Evolutionary conservation across 1,140 invertebrate species (phyloP), one percentile per base, ranked within the genome.

Genomic region (Drosophila jambulina): DNA sequence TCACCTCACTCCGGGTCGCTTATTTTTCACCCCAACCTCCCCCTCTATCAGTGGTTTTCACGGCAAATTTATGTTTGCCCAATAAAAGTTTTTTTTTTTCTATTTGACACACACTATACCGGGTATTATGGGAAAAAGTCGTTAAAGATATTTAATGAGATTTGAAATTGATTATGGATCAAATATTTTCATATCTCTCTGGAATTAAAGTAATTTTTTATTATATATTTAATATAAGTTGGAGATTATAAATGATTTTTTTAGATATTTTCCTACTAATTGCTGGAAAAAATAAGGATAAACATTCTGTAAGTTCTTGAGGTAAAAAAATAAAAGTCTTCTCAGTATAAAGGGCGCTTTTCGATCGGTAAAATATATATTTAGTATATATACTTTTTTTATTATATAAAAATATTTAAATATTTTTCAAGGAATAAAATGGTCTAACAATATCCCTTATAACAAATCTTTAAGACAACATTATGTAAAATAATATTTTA

Each of bases 41-140:
- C 53, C 32, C 17, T 13, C 12, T 49, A 25, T 21, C 38, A 77
- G 42, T 51, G 53, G 46, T 71, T 78, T 57, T 71, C 72, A 64
- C 71, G 75, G 46, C 36, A 78, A 72, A 78, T 78, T 78, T 78
- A 78, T 78, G 76, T 78, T 71, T 54, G 42, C 56, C 71, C 48
- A 61, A 69, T 36, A 42, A 25, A 23, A 23, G 19, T 43, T 36
- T 36, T 59, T 60, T 59, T 60, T 53, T 77, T 77, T 57, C n/a
- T 40, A 29, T 23, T 27, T 54, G 38, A 19, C 51, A 32, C 7
- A 17, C 43, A 23, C 17, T 60, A 9, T 49, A 12, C 5, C 5
- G 27, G 48, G 46, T 45, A 59, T 49, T 48, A 48, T 29, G 10
- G n/a, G 5, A 5, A 32, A 34, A 40, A 15, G 13, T 27, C 21